Conservation (phyloP, 35 echinoderm and acorn worm species). For the Patiria miniata region DNA sequence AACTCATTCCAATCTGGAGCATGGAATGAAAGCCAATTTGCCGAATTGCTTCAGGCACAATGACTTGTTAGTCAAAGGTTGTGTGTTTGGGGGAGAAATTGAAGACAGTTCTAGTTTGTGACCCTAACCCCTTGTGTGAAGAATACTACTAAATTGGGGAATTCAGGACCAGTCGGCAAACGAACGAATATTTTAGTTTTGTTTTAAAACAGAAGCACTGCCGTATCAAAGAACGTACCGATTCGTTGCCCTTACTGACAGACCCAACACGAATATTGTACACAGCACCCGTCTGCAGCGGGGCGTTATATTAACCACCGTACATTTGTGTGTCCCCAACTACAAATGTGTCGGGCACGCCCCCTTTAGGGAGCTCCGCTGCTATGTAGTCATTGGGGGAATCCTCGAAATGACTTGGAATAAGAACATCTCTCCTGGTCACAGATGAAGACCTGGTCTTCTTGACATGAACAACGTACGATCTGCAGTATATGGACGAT, state of each 20-base stretch:
- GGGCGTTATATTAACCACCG: slow-evolving; percentile 67
- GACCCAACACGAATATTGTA: slow-evolving; percentile 62
- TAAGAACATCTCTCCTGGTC: neutral
- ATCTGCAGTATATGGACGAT: neutral
- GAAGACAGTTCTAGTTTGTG: no score
- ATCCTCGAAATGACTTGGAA: neutral
- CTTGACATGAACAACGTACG: neutral
- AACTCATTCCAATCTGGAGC: no score
- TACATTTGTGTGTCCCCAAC: slow-evolving; percentile 69
- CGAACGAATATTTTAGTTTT: no score
- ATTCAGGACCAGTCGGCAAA: no score
- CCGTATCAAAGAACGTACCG: neutral
- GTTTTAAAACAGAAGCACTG: no score
- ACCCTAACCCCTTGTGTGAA: no score
- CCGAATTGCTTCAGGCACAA: no score
- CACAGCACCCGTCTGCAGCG: slow-evolving; percentile 35
- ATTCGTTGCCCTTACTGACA: slow-evolving; percentile 23
- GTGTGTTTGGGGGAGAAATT: no score
- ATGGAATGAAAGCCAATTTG: no score
- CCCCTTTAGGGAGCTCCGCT: slow-evolving; percentile 38
- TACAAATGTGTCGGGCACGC: slow-evolving; percentile 36
- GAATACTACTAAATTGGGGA: no score
- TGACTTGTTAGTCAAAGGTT: no score
- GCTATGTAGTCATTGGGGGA: slow-evolving; percentile 60
- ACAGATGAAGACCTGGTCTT: neutral